Evolutionary conservation across 2,113 vertebrate species (phyloP).

Genomic region (Papio anubis): DNA sequence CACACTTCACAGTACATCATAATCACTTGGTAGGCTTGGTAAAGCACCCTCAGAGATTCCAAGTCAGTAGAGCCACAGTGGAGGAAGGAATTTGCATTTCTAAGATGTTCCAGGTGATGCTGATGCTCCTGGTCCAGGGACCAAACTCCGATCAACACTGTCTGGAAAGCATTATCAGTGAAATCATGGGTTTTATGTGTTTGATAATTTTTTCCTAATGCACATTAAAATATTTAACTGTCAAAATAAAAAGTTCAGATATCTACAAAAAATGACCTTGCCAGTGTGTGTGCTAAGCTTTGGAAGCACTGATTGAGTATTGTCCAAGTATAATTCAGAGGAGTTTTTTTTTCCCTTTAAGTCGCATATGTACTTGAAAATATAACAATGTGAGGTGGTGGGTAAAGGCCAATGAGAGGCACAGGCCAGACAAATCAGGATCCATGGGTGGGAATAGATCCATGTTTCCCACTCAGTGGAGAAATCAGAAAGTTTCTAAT

Average conservation of each 20-base stretch:
- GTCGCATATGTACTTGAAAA: not conserved
- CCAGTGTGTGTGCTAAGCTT: not conserved
- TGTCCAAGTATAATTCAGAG: not conserved
- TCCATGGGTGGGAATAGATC: not conserved
- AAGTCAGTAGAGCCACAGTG: not conserved
- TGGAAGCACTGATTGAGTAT: not conserved
- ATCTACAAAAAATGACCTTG: not conserved
- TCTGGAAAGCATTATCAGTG: not conserved
- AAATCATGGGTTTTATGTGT: not conserved
- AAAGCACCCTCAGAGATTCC: not conserved
- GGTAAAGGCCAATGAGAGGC: not conserved
- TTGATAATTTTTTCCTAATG: not conserved
- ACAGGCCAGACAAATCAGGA: not conserved
- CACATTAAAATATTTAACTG: not conserved
- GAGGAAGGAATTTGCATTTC: not conserved
- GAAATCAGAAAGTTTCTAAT: not conserved
- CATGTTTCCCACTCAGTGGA: not conserved
- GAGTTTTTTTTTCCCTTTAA: not conserved
- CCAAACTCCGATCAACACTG: not conserved
- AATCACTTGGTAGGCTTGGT: not conserved
- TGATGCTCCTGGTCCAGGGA: not conserved
- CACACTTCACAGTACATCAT: not conserved
- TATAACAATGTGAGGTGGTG: not conserved
- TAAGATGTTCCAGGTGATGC: not conserved
- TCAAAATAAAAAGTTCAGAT: not conserved